Base-by-base conservation (phyloP, 1,140 invertebrate species). In the Thereuonema tuberculata region DNA sequence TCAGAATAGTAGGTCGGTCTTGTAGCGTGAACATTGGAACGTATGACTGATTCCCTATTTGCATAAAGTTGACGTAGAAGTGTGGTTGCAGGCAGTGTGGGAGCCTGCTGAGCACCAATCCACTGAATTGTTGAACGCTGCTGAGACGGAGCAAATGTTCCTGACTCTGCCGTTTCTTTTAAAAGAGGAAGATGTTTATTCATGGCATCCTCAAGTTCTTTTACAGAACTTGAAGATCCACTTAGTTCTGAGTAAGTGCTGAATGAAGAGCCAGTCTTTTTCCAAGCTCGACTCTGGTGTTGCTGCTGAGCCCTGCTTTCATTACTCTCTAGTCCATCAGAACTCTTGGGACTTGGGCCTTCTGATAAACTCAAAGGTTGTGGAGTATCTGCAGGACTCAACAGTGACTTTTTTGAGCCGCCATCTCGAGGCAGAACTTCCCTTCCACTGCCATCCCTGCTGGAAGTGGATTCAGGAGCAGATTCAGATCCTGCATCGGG, bases 161-260 rank as follows among this genome's bases (percentile, higher is more conserved):
- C 26, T 43, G 20, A 61, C 58, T 2, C 53, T 28, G 23, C 75
- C 3, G 80, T 78, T 25, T 56, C 50, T n/a, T 63, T 61, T 47
- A 60, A 52, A 49, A 29, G 43, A 0, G 92, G 91, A 46, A 95
- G 75, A 75, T 96, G 92, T 70, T 94, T 93, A 23, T 92, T 93
- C 92, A 95, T 97, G 15, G 89, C 91, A 67, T 93, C 89, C 72
- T 97, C 92, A 62, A 95, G 75, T 67, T 95, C 91, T 71, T 92
- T 90, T 0, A 93, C 89, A 0, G 86, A 86, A 1, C 84, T 66
- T 28, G 3, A 5, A 5, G 63, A 48, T 49, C 66, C 64, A 28
- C 24, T 50, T 25, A 55, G 9, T 14, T 55, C 53, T 3, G 53
- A 3, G 27, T 55, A 55, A 9, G 53, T 26, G 53, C 25, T 28